Base-by-base conservation (phyloP, 1,140 invertebrate genomes). In the Andrena cerasifolii region DNA sequence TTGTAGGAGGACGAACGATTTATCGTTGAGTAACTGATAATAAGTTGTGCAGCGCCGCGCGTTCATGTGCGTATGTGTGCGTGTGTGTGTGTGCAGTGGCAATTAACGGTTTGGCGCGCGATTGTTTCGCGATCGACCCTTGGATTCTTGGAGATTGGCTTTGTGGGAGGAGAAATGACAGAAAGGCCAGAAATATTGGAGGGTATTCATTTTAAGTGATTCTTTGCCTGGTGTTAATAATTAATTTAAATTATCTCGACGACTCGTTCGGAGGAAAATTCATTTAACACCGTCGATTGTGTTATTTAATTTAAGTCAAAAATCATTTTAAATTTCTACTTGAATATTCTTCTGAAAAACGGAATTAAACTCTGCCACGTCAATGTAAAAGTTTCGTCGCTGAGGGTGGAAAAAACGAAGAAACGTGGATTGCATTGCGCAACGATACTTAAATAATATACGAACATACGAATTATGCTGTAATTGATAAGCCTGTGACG, bases 1-100 rank as follows among this genome's bases (percentile, higher is more conserved):
- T 40, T 91, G 61, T 51, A 89, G 85, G 78, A 86, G 78, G 88
- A 87, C 89, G 82, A 88, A 84, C 87, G 59, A 85, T 90, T 91
- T 90, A 91, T 91, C 86, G 88, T 91, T 91, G 88, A 90, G 43
- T 83, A 90, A 89, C 82, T 87, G 88, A 53, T 43, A 53, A 63
- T 75, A 61, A 88, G 88, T 91, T 90, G 86, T 80, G 86, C 51
- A 82, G 63, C 62, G 62, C 26, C 26, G 61, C 61, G 85, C 77
- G 70, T 40, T 40, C 10, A 40, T 40, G 70, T 86, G 86, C 8
- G 36, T 53, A 24, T 10, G 26, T 54, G 24, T 54, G 21, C 21
- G 51, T 54, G 21, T 56, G 77, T 75, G 86, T 91, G 91, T 92
- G 91, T 92, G 85, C 91, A 92, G 91, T 92, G 91, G 91, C 91